Base-by-base conservation (phyloP, 2,888 invertebrate species). In the Apodemia zela region DNA sequence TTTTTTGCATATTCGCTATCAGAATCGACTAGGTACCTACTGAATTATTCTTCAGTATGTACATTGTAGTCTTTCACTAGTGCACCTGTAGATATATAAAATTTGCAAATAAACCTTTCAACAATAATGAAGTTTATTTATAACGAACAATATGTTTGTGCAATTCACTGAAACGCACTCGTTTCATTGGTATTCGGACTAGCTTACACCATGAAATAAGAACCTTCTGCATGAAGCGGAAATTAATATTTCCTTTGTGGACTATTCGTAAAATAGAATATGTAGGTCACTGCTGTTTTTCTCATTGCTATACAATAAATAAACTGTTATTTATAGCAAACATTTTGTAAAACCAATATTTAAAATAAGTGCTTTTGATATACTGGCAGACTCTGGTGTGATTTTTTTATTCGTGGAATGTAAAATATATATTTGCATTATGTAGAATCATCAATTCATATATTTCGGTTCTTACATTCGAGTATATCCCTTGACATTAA, bases 201-300 rank as follows among this genome's bases (percentile, higher is more conserved):
- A 59, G 42, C 47, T 64, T 64, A 63, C 65, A 62, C 68, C 64
- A 61, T 67, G 66, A 67, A 72, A 72, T 67, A 65, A 68, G 64
- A 69, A 69, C 70, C 68, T 73, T 73, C 75, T 72, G 65, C 68
- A 67, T 65, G 69, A 67, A 72, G 72, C 80, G 78, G 76, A 79
- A 80, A 81, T 80, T 77, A 81, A 79, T 78, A 77, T 77, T 76
- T 74, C 69, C 76, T 79, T 79, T 79, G 75, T 78, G 68, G 74
- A 68, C 68, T 68, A 69, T 71, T 69, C 69, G 67, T 69, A 73
- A 71, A 71, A 70, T 69, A 66, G 64, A 66, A 67, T 68, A 70
- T 74, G 64, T 72, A 68, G 73, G 71, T 70, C 71, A 70, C 65
- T 68, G 67, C 63, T 69, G 59, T 68, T 68, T 69, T 65, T 62